Evolutionary conservation across 2,888 invertebrate genomes (phyloP).

Genomic region (Agrotis segetum): DNA sequence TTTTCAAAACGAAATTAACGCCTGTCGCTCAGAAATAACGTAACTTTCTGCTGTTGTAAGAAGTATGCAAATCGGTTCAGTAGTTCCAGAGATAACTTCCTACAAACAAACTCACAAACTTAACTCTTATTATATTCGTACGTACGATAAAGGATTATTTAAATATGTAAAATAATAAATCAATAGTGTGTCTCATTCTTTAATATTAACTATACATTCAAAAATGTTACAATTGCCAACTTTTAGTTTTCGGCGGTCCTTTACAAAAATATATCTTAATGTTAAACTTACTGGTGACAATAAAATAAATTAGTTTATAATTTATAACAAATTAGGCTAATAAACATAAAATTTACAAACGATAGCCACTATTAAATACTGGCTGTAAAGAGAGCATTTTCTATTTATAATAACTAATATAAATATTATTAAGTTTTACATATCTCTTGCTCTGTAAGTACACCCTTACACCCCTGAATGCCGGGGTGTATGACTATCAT

Average conservation of each 20-base stretch:
- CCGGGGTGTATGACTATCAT: no score
- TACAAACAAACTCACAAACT: no score
- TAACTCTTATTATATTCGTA: no score
- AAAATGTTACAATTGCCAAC: constrained; percentile 43
- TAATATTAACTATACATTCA: constrained; percentile 52
- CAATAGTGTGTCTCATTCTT: constrained; percentile 42
- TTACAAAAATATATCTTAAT: no score
- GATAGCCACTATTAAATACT: constrained; percentile 69
- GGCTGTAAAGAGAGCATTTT: constrained; percentile 72
- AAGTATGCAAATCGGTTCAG: no score
- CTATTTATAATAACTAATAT: constrained; percentile 19
- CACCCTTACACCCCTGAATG: no score
- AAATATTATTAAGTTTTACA: constrained; percentile 6
- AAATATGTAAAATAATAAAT: constrained; percentile 9
- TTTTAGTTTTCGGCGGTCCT: constrained; percentile 14
- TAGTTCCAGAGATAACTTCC: no score
- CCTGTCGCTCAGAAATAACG: no score
- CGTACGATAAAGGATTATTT: neutral
- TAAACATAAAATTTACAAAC: constrained; percentile 55
- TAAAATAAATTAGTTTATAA: constrained; percentile 42
- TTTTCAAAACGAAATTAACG: neutral
- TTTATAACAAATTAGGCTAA: constrained; percentile 40
- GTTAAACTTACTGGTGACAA: constrained; percentile 36
- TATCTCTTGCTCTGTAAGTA: no score
- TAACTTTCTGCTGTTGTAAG: no score